Evolutionary conservation across 23 tunicate species (phyloP).

Genomic region (Oikopleura albicans): DNA sequence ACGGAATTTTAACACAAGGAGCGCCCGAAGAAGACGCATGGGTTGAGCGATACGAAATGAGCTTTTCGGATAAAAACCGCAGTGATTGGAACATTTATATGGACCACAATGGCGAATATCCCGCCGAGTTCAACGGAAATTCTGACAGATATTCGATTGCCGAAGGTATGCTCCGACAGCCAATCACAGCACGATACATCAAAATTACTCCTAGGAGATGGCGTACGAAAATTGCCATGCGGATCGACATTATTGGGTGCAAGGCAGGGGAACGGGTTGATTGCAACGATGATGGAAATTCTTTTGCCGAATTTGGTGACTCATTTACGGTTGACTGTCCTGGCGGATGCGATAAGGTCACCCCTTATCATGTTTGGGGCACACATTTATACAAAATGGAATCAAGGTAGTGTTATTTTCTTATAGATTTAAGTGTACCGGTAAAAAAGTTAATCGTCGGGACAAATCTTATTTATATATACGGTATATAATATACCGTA

Average conservation of each 20-base stretch:
- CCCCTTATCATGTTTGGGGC: constrained; percentile 33
- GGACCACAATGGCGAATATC: background rate
- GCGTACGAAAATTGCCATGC: constrained; percentile 42
- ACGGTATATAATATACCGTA: too few relatives aligned
- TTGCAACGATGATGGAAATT: background rate
- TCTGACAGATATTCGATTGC: constrained; percentile 19
- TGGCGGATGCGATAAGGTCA: constrained; percentile 30
- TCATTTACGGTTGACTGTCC: background rate
- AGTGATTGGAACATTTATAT: background rate
- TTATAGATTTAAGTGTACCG: too few relatives aligned
- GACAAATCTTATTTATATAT: too few relatives aligned
- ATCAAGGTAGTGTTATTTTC: too few relatives aligned
- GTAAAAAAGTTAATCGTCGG: too few relatives aligned
- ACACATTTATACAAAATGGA: constrained; percentile 36
- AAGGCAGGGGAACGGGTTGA: constrained; percentile 4
- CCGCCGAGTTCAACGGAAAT: background rate
- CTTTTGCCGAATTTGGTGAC: background rate
- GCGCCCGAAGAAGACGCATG: background rate
- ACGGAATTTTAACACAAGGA: background rate
- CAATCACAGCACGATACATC: constrained; percentile 36
- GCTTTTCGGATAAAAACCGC: background rate
- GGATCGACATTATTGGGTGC: constrained; percentile 63
- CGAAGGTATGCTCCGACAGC: constrained; percentile 63
- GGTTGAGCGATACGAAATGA: background rate
- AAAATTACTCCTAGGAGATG: constrained; percentile 41